Evolutionary conservation across 2,888 invertebrate species (phyloP), one percentile per base, ranked within the genome.

Genomic region (Cosmia pyralina): DNA sequence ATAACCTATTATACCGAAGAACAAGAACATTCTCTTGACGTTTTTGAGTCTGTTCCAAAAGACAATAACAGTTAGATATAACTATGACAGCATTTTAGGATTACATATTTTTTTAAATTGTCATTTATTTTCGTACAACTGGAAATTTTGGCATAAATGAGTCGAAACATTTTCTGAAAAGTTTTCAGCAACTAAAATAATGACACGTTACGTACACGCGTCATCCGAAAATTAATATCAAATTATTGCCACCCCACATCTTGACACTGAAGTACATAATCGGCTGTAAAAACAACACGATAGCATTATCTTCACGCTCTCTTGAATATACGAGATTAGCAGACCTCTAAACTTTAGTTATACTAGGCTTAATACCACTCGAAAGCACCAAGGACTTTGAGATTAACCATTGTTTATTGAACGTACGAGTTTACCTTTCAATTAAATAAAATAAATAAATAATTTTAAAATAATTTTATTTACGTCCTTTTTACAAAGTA

Each of bases 251-350:
- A 1, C 17, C 17, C 22, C 0, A 22, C 28, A 52, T 1, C 46
- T 65, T 53, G 50, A 62, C 60, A 44, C 34, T 81, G 46, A 81
- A 65, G 67, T 64, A 66, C n/a, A 15, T 59, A 41, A 44, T 64
- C 55, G 46, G 13, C 15, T 57, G 17, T 34, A 28, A 50, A 55
- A 62, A 38, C 15, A 28, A 60, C 59, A 13, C 52, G 62, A 79
- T 74, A 68, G 4, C 19, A 41, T 28, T 73, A 77, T 75, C 77
- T 81, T 75, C 22, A 77, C 19, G 70, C 79, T 58, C 53, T 60
- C 19, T 46, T 46, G 44, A 63, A 38, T 50, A 50, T 28, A 34
- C 8, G 15, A 28, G 58, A 75, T 75, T 46, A 75, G 68, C 38
- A 64, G 50, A 55, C n/a, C 4, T 65, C 1, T 67, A 28, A 46